phyloP scores from a whole-genome alignment of 2,797 vertebrate species.

The Anguilla marmorata region DNA sequence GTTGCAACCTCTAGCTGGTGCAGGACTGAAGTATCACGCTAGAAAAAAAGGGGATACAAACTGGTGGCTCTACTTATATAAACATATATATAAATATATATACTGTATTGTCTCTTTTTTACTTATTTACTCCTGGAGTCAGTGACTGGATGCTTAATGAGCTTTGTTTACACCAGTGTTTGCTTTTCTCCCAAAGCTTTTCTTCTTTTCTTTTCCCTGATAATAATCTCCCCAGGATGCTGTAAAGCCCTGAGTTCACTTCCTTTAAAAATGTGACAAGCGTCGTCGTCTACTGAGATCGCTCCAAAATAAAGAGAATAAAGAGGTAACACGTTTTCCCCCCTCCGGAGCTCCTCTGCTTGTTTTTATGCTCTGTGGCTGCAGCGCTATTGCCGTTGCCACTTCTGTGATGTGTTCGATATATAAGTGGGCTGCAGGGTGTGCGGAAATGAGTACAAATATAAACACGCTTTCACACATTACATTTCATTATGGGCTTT shows the following conservation, averaged over 20 bases:
- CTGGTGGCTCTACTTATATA: too few relatives aligned
- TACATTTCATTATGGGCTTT: neutral
- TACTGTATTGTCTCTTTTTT: too few relatives aligned
- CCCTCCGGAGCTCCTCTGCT: neutral
- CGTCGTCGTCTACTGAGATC: neutral
- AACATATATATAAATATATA: too few relatives aligned
- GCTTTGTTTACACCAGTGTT: neutral
- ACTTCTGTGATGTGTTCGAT: neutral
- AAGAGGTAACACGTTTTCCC: neutral
- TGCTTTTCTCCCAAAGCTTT: neutral
- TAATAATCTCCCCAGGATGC: neutral
- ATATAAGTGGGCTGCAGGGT: neutral
- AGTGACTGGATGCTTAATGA: neutral
- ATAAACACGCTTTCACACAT: neutral
- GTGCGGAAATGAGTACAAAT: neutral
- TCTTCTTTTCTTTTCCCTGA: neutral
- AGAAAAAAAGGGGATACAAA: too few relatives aligned
- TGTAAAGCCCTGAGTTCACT: neutral
- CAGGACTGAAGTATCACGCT: too few relatives aligned
- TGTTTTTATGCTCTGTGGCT: neutral
- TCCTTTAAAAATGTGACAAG: slow-evolving; percentile 8
- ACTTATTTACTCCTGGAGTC: neutral
- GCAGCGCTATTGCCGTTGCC: neutral
- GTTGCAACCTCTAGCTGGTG: too few relatives aligned
- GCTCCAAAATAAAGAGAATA: slow-evolving; percentile 1